Conservation (phyloP, 2,113 vertebrate genomes). For the Carassius auratus region DNA sequence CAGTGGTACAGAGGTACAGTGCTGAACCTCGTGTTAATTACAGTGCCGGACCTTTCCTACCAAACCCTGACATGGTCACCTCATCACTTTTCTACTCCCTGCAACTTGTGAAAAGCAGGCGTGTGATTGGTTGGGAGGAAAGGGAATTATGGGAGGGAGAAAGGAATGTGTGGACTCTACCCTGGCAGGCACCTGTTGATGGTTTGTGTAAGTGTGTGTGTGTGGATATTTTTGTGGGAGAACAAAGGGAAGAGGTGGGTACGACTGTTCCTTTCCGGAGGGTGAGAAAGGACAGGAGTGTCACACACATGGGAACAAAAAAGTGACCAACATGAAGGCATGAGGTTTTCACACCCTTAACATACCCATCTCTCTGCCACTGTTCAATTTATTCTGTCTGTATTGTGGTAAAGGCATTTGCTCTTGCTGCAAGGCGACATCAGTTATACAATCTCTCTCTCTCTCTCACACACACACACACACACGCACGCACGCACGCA, state of each 20-base stretch:
- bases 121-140: slow-evolving; percentile 16
- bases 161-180: slow-evolving; percentile 69
- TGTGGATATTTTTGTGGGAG: slow-evolving; percentile 69
- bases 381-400: not conserved
- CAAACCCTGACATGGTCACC: slow-evolving; percentile 5
- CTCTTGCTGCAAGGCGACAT: not conserved
- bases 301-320: not conserved
- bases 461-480: too few species aligned
- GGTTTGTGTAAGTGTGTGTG: slow-evolving; percentile 47
- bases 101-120: slow-evolving; percentile 3
- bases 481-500: not conserved
- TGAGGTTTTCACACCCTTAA: not conserved
- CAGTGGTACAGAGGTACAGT: too few species aligned
- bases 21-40: too few species aligned
- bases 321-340: not conserved
- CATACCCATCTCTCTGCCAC: not conserved
- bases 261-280: slow-evolving; percentile 33
- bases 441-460: not conserved
- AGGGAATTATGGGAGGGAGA: slow-evolving; percentile 64
- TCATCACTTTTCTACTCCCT: slow-evolving; percentile 24
- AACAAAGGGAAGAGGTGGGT: slow-evolving; percentile 56
- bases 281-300: slow-evolving; percentile 35
- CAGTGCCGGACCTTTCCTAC: not conserved
- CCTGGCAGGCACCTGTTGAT: slow-evolving; percentile 77
- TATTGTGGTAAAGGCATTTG: not conserved